Percentiles rank a stretch among this genome's conserved stretches.
Conservation (phyloP, 1,140 invertebrate species). For the Heliconius melpomene region DNA sequence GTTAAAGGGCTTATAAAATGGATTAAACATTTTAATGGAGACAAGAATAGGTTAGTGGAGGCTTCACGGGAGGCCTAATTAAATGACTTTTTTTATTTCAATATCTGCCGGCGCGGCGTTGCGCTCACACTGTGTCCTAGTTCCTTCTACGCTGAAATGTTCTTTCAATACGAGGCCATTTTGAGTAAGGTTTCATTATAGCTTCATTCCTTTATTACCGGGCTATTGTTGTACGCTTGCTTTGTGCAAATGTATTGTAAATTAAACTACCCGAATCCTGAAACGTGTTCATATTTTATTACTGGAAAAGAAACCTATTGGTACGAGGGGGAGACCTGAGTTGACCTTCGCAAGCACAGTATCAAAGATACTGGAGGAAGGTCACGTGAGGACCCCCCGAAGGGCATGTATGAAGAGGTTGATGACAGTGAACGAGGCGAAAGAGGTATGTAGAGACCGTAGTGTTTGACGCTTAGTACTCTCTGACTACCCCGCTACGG, state of each 20-base stretch:
- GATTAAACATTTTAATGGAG: constrained; percentile 26
- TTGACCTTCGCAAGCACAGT: no score
- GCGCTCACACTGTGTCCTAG: constrained; percentile 41
- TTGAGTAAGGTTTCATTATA: constrained; percentile 54
- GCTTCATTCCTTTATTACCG: constrained; percentile 46
- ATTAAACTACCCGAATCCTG: constrained; percentile 42
- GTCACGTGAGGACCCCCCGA: no score
- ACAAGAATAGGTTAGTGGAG: constrained; percentile 34
- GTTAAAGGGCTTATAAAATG: constrained; percentile 13
- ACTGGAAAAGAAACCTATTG: neutral
- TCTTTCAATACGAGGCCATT: constrained; percentile 56
- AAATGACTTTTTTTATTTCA: constrained; percentile 33
- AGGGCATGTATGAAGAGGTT: no score
- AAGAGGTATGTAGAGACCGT: no score
- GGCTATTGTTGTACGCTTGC: constrained; percentile 36
- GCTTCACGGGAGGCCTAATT: constrained; percentile 32
- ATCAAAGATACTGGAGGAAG: no score
- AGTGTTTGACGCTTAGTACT: no score
- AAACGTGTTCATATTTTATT: neutral
- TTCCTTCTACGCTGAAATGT: constrained; percentile 43
- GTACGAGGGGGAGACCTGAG: no score
- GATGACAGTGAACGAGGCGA: no score
- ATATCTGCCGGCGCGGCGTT: constrained; percentile 17
- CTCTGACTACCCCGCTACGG: no score
- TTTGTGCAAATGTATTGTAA: constrained; percentile 63